phyloP scores from a whole-genome alignment of 2,113 vertebrate genomes.

The Motacilla tschutschensis region DNA sequence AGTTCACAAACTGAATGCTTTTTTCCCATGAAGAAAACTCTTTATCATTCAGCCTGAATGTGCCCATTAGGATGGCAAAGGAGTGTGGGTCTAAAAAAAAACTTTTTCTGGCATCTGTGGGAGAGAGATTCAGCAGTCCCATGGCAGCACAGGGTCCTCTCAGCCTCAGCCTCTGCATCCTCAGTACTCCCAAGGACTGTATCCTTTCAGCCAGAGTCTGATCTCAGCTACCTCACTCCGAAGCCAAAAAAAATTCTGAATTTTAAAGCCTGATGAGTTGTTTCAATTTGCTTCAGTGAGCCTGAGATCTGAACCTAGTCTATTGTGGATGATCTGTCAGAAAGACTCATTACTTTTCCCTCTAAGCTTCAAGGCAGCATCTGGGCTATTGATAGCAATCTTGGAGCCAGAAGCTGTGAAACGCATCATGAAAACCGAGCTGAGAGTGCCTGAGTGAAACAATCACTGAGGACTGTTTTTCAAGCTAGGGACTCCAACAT shows the following conservation, averaged over 20 bases:
- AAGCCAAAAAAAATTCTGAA: background rate
- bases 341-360: conserved; percentile 2
- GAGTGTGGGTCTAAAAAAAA: conserved; percentile 11
- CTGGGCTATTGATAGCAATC: conserved; percentile 27
- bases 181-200: fast-evolving
- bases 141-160: background rate
- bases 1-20: conserved; percentile 47
- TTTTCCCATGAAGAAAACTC: conserved; percentile 62
- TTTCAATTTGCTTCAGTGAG: background rate
- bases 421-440: background rate
- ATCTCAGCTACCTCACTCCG: background rate
- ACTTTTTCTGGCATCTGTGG: conserved; percentile 4
- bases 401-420: conserved; percentile 22
- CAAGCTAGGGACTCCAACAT: background rate
- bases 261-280: background rate
- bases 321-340: background rate
- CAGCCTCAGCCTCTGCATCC: fast-evolving
- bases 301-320: background rate
- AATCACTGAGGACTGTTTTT: background rate
- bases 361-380: background rate
- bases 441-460: background rate
- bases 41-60: conserved; percentile 57
- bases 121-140: background rate
- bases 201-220: background rate
- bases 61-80: conserved; percentile 43